Conservation (phyloP, 2,113 vertebrate species). For the Catharus bicknelli region DNA sequence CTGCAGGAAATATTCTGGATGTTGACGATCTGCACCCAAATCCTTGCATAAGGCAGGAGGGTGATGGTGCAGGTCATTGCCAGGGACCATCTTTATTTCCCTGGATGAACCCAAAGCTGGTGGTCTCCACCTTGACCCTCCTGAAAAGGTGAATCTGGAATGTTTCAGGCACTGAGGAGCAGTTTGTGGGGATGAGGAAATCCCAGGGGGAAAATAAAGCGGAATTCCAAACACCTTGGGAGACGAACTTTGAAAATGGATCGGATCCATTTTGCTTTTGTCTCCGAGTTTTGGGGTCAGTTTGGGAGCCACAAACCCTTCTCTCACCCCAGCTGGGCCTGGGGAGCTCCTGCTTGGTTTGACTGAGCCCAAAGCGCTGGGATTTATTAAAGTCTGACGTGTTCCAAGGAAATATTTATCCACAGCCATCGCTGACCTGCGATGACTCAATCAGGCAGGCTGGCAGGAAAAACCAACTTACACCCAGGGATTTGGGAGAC, state of each 20-base stretch:
- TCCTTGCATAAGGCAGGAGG: not conserved
- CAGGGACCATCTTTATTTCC: not conserved
- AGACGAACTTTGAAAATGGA: not conserved
- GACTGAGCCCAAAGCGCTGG: not conserved
- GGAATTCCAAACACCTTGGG: accelerated
- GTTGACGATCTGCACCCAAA: not conserved
- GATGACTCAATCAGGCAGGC: conserved; percentile 50
- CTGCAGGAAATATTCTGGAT: not conserved
- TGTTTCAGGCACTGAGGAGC: not conserved
- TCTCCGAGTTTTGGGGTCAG: not conserved
- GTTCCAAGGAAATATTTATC: conserved; percentile 58
- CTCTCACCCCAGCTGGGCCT: not conserved
- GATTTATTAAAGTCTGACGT: conserved; percentile 36
- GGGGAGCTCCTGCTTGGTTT: not conserved
- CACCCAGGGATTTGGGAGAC: conserved; percentile 37
- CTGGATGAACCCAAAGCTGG: not conserved
- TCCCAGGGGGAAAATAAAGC: accelerated
- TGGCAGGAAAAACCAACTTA: conserved; percentile 55
- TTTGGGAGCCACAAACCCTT: not conserved
- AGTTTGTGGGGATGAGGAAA: not conserved
- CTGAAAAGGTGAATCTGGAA: not conserved
- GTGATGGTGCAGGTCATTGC: not conserved
- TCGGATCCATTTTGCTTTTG: accelerated
- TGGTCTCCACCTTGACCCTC: not conserved
- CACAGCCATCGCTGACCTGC: conserved; percentile 50